phyloP scores from a whole-genome alignment of 2,888 invertebrate species.

The Hypolimnas misippus region DNA sequence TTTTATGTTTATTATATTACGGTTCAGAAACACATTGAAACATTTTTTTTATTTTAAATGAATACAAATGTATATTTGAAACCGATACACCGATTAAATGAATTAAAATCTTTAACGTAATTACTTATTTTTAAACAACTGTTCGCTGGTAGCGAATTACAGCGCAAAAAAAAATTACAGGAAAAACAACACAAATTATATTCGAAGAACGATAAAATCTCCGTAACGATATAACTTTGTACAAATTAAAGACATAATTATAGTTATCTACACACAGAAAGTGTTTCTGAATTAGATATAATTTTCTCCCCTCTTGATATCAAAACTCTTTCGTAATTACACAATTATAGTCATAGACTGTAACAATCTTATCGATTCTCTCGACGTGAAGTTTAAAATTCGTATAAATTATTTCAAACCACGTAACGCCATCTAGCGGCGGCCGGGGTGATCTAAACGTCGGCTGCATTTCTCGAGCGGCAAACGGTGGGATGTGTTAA shows the following conservation, averaged over 20 bases:
- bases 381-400: neutral
- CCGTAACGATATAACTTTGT: conserved; percentile 7
- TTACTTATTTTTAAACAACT: conserved; percentile 1
- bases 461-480: conserved; percentile 51
- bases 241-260: conserved; percentile 11
- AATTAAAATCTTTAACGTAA: neutral
- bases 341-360: neutral
- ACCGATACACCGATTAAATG: conserved; percentile 1
- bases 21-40: too few relatives aligned
- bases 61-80: too few relatives aligned
- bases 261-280: conserved; percentile 3
- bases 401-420: conserved; percentile 32
- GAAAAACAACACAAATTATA: conserved; percentile 1
- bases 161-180: conserved; percentile 10
- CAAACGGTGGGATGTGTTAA: conserved; percentile 78
- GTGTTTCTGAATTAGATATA: neutral
- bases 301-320: conserved; percentile 8
- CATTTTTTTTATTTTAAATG: too few relatives aligned
- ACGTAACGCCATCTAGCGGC: conserved; percentile 64
- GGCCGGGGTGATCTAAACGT: conserved; percentile 42
- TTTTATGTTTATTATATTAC: too few relatives aligned
- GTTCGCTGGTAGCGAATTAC: conserved; percentile 1
- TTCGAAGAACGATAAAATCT: conserved; percentile 6
- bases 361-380: neutral
- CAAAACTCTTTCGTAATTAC: conserved; percentile 7